A percentile compares a stretch with the other conserved stretches of the same genome.
phyloP scores from a whole-genome alignment of 1,140 invertebrate genomes.

The Ceratina calcarata region DNA sequence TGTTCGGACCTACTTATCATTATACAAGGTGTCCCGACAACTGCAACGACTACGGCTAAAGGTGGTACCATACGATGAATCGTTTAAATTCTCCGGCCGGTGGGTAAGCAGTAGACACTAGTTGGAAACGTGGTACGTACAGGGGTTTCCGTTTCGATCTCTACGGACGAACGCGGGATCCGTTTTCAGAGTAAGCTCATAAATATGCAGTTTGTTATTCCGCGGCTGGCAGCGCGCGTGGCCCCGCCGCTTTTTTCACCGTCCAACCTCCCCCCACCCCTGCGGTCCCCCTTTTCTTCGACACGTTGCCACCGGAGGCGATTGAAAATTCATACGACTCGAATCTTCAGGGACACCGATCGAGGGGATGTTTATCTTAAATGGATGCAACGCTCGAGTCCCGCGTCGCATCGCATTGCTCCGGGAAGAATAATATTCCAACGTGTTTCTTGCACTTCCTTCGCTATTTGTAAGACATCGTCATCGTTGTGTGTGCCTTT shows the following conservation, averaged over 20 bases:
- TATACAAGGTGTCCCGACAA: constrained; percentile 50
- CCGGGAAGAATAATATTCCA: constrained; percentile 31
- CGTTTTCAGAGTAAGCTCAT: constrained; percentile 66
- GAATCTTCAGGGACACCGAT: constrained; percentile 36
- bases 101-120: not conserved
- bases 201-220: constrained; percentile 63
- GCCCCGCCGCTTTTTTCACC: constrained; percentile 15
- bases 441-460: not conserved
- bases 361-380: constrained; percentile 56
- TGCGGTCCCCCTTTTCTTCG: constrained; percentile 3
- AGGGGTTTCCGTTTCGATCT: not conserved
- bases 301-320: constrained; percentile 21
- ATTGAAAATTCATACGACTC: constrained; percentile 59
- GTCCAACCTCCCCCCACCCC: no score
- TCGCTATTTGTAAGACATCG: no score
- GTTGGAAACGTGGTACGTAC: no score
- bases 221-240: constrained; percentile 6
- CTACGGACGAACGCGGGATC: constrained; percentile 16
- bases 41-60: not conserved
- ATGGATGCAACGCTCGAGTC: constrained; percentile 19
- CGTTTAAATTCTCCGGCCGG: constrained; percentile 1
- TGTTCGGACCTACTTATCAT: constrained; percentile 57
- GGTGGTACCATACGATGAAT: not conserved
- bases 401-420: no score
- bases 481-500: no score